Evolutionary conservation across 2,888 invertebrate genomes (phyloP), one percentile per base, ranked within the genome.

Genomic region (Aspidiotus destructor): DNA sequence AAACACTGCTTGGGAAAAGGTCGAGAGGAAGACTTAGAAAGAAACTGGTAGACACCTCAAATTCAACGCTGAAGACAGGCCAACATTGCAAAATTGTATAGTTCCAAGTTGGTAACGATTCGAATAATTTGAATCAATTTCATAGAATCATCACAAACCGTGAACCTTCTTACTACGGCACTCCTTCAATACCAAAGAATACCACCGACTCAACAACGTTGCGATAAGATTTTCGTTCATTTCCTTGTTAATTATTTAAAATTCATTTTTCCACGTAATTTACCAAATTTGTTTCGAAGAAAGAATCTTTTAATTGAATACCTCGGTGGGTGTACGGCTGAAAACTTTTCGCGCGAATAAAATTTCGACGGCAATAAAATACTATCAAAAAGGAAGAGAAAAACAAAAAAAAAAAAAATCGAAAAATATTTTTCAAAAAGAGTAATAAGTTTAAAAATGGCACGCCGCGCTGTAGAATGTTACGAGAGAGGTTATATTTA

Each of bases 371-470:
- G 8, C 11, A 17, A 58, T 17, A 58, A 28, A 28, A 11, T 10
- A 13, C 40, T 17, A 61, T 62, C 28, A 5, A 44, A 7, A 41
- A 63, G 7, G 10, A 17, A 55, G 13, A 28, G 11, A 15, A 57
- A 42, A n/a, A 28, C 28, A 28, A 64, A 64, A 54, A 55, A 62
- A 41, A 63, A 63, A 53, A 63, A 15, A 52, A 52, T 11, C 1
- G 52, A 52, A 52, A 52, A 52, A 52, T 52, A 54, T 28, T 28
- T 28, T 28, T 28, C 28, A 28, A 28, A 64, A 64, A 44, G 64
- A 57, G 65, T 65, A 65, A 65, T 65, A 65, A 65, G 57, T 64
- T 54, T 65, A 58, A 65, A 65, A 65, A 65, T 65, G 58, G 48
- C 48, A 48, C 42, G 57, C 44, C 44, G 58, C 42, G 57, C 44